Evolutionary conservation across 2,888 invertebrate species (phyloP).

Genomic region (Glyphotaelius pellucidus): DNA sequence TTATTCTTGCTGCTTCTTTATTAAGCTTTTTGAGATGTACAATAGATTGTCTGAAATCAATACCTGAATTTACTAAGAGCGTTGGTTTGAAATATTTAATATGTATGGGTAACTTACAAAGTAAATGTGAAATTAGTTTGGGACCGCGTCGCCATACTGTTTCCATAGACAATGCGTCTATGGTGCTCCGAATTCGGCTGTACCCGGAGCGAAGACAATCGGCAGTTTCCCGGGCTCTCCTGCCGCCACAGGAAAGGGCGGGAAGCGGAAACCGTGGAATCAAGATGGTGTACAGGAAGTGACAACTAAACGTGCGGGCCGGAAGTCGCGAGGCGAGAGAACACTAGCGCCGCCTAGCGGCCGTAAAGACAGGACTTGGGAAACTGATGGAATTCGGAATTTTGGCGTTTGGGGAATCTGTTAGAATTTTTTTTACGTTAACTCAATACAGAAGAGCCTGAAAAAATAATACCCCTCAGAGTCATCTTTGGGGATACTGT

Average conservation of each 20-base stretch:
- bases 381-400: neutral
- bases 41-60: neutral
- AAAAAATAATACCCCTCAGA: too few species aligned
- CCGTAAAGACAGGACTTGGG: neutral
- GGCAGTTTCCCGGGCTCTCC: constrained; percentile 19
- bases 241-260: constrained; percentile 46
- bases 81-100: neutral
- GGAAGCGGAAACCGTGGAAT: constrained; percentile 63
- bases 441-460: too few species aligned
- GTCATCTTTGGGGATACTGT: too few species aligned
- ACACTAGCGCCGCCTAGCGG: constrained; percentile 43
- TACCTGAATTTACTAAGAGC: neutral
- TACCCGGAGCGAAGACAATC: neutral
- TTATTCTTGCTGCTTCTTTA: too few species aligned
- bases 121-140: neutral
- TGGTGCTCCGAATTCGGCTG: neutral
- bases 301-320: constrained; percentile 61
- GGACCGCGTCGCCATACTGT: neutral
- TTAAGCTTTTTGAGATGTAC: too few species aligned
- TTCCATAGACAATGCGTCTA: neutral
- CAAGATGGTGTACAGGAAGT: constrained; percentile 69
- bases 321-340: constrained; percentile 46
- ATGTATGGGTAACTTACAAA: neutral
- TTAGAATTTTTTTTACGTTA: too few species aligned
- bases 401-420: neutral